Evolutionary conservation across 2,113 vertebrate genomes (phyloP).

Genomic region (Rhynchopsitta pachyrhyncha): DNA sequence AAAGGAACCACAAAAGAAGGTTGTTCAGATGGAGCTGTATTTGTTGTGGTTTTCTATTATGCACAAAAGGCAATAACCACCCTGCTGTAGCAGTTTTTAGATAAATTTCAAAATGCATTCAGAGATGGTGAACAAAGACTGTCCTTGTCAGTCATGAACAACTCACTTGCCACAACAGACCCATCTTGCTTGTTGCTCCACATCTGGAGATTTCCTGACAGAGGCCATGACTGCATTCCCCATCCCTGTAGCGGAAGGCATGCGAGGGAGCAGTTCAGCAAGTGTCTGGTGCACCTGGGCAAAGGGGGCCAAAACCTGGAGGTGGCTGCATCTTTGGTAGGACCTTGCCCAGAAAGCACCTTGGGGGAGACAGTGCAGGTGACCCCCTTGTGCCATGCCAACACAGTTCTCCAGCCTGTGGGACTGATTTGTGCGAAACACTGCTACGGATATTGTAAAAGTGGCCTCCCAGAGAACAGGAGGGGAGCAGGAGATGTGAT

Average conservation of each 20-base stretch:
- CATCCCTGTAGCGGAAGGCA: not conserved
- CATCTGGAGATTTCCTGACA: not conserved
- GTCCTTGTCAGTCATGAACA: not conserved
- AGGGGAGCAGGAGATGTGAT: fast-evolving
- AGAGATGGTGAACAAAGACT: not conserved
- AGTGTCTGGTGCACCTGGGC: not conserved
- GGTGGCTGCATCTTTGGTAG: not conserved
- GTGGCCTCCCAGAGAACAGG: not conserved
- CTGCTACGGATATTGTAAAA: fast-evolving
- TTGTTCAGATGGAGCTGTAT: not conserved
- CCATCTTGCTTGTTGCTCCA: not conserved
- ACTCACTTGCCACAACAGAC: not conserved
- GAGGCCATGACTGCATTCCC: not conserved
- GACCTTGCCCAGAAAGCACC: not conserved
- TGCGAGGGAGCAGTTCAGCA: fast-evolving
- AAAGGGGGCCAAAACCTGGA: fast-evolving
- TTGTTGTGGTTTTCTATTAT: not conserved
- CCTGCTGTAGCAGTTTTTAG: not conserved
- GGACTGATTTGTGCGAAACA: fast-evolving
- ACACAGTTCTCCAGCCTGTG: not conserved
- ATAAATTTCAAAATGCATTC: not conserved
- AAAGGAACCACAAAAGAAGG: not conserved
- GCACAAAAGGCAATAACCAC: not conserved
- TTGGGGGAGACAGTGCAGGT: not conserved
- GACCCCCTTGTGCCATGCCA: not conserved